phyloP scores from a whole-genome alignment of 2,888 invertebrate species.

The Melinopterus prodromus region DNA sequence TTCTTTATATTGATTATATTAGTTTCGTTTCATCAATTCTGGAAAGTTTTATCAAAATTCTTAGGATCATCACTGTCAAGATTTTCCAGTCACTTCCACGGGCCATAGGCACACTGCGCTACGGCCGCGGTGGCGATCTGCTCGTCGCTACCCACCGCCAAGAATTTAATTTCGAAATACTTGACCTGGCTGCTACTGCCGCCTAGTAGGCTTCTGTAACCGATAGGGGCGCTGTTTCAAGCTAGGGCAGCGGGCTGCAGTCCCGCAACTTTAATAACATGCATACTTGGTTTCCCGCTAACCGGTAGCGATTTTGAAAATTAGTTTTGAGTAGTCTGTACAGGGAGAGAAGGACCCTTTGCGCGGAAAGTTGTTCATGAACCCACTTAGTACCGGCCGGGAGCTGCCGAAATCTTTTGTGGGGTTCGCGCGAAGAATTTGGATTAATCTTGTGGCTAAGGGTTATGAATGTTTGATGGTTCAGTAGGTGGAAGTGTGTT shows the following conservation, averaged over 20 bases:
- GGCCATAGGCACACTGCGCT: background rate
- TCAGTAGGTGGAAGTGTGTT: no score
- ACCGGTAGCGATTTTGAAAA: background rate
- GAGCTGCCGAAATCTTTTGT: no score
- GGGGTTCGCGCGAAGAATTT: no score
- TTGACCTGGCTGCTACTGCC: background rate
- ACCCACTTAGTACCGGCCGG: no score
- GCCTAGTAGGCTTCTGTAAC: background rate
- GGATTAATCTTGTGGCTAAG: no score
- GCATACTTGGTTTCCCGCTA: background rate
- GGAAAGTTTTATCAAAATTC: no score
- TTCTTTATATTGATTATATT: no score
- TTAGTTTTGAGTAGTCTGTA: background rate
- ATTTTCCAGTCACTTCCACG: background rate
- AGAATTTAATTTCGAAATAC: background rate
- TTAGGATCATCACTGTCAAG: background rate
- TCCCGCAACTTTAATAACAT: background rate
- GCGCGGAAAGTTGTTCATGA: background rate
- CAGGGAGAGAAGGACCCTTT: background rate
- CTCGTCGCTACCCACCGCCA: background rate
- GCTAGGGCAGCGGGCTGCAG: background rate
- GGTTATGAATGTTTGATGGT: no score
- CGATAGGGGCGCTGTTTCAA: background rate
- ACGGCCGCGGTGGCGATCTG: background rate
- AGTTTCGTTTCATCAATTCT: no score